Evolutionary conservation across 2,797 vertebrate species (phyloP), one percentile per base, ranked within the genome.

Genomic region (Muraenolepis orangiensis): DNA sequence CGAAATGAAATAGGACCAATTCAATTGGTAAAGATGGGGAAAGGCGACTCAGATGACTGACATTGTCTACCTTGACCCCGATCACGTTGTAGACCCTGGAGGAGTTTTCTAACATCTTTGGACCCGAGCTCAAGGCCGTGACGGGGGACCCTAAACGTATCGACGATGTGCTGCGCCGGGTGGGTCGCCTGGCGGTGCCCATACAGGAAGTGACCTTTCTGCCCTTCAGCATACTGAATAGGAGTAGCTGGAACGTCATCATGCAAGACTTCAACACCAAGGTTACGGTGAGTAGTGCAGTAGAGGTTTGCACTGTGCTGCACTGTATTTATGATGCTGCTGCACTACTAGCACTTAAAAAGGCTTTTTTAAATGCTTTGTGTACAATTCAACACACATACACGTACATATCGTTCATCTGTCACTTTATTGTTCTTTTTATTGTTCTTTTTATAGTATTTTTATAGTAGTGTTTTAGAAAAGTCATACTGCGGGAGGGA

Each of bases 31-130:
- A 29, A 29, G 28, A 29, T 28, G 7, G 57, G 3, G n/a, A n/a
- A 16, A 61, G 23, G n/a, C 26, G 1, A 11, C 30, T 29, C 30
- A n/a, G n/a, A n/a, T n/a, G 29, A 67, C 30, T 29, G 16, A 30
- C 66, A 20, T 20, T n/a, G 14, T 31, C 30, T 29, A 31, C 66
- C 66, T 34, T 74, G 38, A 67, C 2, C 2, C 0, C 73, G 78
- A 18, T 85, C 20, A 46, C 76, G 5, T 77, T n/a, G 10, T 74
- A 99, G 98, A 92, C 93, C 69, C 81, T 93, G 76, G 95, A 98
- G 74, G 98, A 99, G 72, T 96, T 99, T 82, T 86, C 93, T 81
- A 98, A 93, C 81, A 90, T 96, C 72, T 97, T 98, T 87, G 93
- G 95, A 57, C 91, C 94, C 28, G 96, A 98, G 76, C 88, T 98